Percentiles rank a stretch among this genome's conserved stretches.
Conservation (phyloP, 2,797 vertebrate genomes). For the Chloroceryle amazona region DNA sequence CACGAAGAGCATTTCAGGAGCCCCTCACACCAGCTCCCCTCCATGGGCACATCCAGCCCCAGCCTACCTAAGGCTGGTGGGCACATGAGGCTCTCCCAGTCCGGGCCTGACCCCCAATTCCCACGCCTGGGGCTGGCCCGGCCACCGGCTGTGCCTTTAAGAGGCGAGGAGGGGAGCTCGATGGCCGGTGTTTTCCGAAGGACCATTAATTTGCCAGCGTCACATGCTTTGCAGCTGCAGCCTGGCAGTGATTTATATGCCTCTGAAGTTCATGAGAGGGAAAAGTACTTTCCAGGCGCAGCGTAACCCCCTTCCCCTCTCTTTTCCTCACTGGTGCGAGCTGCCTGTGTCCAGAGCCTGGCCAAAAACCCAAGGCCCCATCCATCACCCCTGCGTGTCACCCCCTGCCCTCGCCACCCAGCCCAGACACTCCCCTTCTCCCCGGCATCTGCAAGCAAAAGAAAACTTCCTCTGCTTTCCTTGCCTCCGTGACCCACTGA, state of each 20-base stretch:
- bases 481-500: conserved; percentile 21
- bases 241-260: conserved; percentile 69
- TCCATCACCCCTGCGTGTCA: conserved; percentile 40
- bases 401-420: conserved; percentile 20
- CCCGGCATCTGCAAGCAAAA: conserved; percentile 28
- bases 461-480: conserved; percentile 61
- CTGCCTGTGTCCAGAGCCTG: not conserved
- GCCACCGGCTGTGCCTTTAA: conserved; percentile 15
- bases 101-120: not conserved
- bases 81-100: not conserved
- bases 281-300: conserved; percentile 55
- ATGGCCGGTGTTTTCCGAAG: not conserved
- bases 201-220: conserved; percentile 53
- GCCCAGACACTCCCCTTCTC: conserved; percentile 43
- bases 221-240: conserved; percentile 66
- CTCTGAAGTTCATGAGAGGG: conserved; percentile 68
- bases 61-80: not conserved
- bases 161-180: not conserved
- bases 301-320: not conserved
- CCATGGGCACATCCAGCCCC: not conserved
- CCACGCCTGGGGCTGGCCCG: not conserved
- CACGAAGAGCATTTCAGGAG: accelerated
- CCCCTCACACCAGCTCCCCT: accelerated
- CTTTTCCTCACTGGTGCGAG: not conserved
- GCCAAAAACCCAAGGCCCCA: not conserved